Evolutionary conservation across 2,888 invertebrate genomes (phyloP), one percentile per base, ranked within the genome.

Genomic region (Eueremaeus valkanovi): DNA sequence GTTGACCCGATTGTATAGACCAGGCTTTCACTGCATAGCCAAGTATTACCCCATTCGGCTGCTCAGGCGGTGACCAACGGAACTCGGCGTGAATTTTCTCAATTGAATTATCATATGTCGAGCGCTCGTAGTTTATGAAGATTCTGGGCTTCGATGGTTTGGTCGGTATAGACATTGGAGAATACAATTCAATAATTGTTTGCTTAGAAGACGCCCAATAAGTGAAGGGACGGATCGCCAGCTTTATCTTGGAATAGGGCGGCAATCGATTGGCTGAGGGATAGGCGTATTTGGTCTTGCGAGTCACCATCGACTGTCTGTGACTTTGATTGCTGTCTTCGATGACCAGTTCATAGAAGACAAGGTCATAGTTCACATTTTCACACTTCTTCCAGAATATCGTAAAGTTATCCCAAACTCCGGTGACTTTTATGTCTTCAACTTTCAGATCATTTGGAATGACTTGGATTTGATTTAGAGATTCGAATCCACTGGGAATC

Each of bases 161-260:
- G 1, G 89, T 88, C 0, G 95, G 95, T 29, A 89, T 81, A 13
- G 92, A 91, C 77, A 91, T 89, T 0, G 95, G 95, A 0, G 94
- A 91, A 80, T 87, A 87, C 0, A 91, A 82, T n/a, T 85, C 84
- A 0, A 87, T 86, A 0, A 87, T 85, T 1, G 82, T 81, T 24
- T 88, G 87, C 1, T 87, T 85, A 0, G 92, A 90, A 2, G 89
- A 88, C 21, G 91, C 91, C 94, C 95, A 95, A 80, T 90, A 90
- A 0, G 93, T 92, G 82, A 89, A 90, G 0, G 93, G 90, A 45
- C 91, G 88, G 5, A 95, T 87, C 1, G 90, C 88, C 27, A 93
- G 88, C 75, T 88, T 88, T 75, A 93, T 83, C 21, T 86, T 84
- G 11, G 90, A 89, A 82, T 90, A 92, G 0, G 94, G 92, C 3